These are phyloP conservation scores for Misgurnus anguillicaudatus DNA, from an alignment of 2,113 vertebrate species.

Conservation along the genomic window DNA sequence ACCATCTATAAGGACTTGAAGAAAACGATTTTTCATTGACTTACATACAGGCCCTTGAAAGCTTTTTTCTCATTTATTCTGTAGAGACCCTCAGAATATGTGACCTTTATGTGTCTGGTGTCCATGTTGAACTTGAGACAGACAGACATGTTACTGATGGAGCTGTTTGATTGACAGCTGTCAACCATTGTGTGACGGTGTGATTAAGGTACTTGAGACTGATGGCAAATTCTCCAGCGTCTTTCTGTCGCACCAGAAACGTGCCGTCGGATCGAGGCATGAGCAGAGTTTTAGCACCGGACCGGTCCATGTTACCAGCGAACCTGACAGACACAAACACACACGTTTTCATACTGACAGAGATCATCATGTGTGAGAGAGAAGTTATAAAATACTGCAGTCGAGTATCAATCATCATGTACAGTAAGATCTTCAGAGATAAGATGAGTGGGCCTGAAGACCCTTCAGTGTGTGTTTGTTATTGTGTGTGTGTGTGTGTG, in stretches of 20 bases:
- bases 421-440: too few species aligned
- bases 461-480: not conserved
- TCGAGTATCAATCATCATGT: too few species aligned
- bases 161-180: conserved; percentile 27
- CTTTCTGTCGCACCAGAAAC: conserved; percentile 89
- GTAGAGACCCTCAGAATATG: conserved; percentile 81
- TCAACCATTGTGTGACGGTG: conserved; percentile 28
- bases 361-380: not conserved
- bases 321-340: conserved; percentile 74
- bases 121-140: conserved; percentile 82
- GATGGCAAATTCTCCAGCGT: conserved; percentile 87
- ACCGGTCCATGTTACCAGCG: conserved; percentile 85
- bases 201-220: conserved; percentile 84
- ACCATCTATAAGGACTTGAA: too few species aligned
- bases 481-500: conserved; percentile 16
- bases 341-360: not conserved
- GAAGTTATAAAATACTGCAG: too few species aligned
- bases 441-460: too few species aligned
- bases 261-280: conserved; percentile 84
- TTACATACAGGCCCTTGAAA: conserved; percentile 85
- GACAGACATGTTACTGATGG: not conserved
- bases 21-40: conserved; percentile 40
- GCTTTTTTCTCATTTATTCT: conserved; percentile 93
- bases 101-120: conserved; percentile 90
- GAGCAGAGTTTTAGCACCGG: conserved; percentile 79